Base-by-base conservation (phyloP, 2,797 vertebrate species). In the Erethizon dorsatum region DNA sequence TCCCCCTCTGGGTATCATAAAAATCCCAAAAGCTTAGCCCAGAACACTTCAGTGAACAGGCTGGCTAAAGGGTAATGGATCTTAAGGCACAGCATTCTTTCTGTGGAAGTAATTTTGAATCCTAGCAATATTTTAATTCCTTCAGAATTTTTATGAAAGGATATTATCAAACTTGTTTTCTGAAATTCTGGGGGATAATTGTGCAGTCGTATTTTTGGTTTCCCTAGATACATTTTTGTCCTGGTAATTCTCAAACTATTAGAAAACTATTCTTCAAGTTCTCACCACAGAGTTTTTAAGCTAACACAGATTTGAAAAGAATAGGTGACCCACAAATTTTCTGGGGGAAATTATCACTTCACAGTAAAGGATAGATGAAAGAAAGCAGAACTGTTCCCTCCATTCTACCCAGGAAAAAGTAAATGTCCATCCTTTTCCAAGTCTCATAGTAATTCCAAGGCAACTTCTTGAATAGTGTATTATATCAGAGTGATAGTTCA, bases 391-490 rank as follows among this genome's bases (percentile, higher is more conserved):
- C 97, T 97, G 20, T 97, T 97, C 26, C 73, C 24, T 26, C 45
- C 8, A 31, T 3, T 28, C 18, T 11, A 57, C 59, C 54, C 31
- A 18, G 11, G 90, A 33, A 59, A 94, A 73, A 85, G 15, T n/a
- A 20, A 54, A 26, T 96, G 52, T 71, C 37, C 61, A 3, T 83
- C 59, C 79, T n/a, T 90, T 45, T 63, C 56, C 54, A 89, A 94
- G 75, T 83, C 87, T 79, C 96, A 65, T 61, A 93, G 92, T 65
- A 77, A 87, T 77, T 96, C 88, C 83, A 77, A 69, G 45, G 56
- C 92, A 78, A 83, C 96, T 96, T 98, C 96, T 97, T 56, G 84
- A 91, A 96, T 93, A 91, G 52, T 94, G 45, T 95, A 47, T 47
- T 82, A 89, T 20, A n/a, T 86, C 96, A 88, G 75, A 88, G 73